Evolutionary conservation across 2,888 invertebrate species (phyloP).

Genomic region (Pherbina coryleti): DNA sequence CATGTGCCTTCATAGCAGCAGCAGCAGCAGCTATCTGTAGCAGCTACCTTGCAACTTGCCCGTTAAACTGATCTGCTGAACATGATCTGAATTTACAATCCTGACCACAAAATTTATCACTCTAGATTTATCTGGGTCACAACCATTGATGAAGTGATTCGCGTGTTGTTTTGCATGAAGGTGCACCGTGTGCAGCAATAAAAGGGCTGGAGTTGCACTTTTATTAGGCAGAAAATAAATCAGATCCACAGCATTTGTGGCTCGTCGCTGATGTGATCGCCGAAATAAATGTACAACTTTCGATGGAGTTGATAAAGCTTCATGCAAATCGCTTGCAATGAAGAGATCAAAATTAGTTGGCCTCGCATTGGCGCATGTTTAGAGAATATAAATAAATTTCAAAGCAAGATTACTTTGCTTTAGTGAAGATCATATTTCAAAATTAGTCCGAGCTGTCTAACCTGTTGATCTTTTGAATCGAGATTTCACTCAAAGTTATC

Average conservation of each 20-base stretch:
- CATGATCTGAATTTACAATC: constrained; percentile 35
- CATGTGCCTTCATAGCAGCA: neutral
- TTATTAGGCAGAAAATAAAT: constrained; percentile 56
- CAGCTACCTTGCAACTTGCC: constrained; percentile 13
- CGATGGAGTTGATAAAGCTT: constrained; percentile 26
- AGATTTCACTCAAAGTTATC: constrained; percentile 9
- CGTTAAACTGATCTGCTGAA: constrained; percentile 27
- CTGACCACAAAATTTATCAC: constrained; percentile 36
- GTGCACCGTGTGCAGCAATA: constrained; percentile 6
- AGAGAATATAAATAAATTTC: neutral
- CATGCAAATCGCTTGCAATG: constrained; percentile 30
- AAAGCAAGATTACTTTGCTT: no score
- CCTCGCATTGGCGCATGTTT: neutral
- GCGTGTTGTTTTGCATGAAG: constrained; percentile 43
- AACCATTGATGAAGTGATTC: constrained; percentile 50
- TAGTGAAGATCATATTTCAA: neutral
- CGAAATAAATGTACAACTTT: constrained; percentile 47
- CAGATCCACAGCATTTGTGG: constrained; percentile 49
- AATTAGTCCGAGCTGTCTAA: constrained; percentile 30
- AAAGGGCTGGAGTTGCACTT: constrained; percentile 48
- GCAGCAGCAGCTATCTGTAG: neutral
- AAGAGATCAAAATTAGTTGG: constrained; percentile 25
- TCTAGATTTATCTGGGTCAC: constrained; percentile 36
- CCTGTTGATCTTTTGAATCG: neutral
- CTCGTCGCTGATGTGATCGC: constrained; percentile 41